A percentile compares a stretch with the other conserved stretches of the same genome.
These are phyloP conservation scores for Graphium colonna DNA, from an alignment of 2,888 invertebrate genomes.

Conservation along the genomic window DNA sequence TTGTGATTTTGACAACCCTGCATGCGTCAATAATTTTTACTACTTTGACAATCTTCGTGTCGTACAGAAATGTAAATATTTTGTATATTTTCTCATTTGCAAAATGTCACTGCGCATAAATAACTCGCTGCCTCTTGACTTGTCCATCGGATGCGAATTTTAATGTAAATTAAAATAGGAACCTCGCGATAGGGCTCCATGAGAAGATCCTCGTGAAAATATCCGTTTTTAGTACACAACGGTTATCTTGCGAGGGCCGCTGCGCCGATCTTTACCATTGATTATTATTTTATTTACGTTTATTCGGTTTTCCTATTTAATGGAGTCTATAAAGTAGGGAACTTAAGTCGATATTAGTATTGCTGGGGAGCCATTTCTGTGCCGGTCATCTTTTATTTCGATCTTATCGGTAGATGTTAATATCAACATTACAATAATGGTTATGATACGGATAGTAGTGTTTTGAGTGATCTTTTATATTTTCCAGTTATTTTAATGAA, in stretches of 20 bases:
- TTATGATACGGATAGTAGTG: not conserved
- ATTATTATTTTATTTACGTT: constrained; percentile 8
- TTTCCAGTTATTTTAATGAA: too few relatives aligned
- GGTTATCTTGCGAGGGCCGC: not conserved
- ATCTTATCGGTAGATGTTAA: not conserved
- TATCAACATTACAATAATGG: not conserved
- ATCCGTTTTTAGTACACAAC: constrained; percentile 2
- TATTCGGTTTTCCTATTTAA: constrained; percentile 4
- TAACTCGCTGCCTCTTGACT: not conserved
- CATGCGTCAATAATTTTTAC: not conserved
- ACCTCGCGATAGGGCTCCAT: constrained; percentile 3
- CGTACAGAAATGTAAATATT: not conserved
- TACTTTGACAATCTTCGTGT: not conserved
- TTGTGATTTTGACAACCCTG: not conserved
- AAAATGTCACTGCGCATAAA: not conserved
- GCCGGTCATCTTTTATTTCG: not conserved
- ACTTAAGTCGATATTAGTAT: not conserved
- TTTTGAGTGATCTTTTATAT: not conserved
- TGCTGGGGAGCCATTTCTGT: not conserved
- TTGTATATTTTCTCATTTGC: not conserved
- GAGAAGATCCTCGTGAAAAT: not conserved
- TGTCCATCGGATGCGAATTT: not conserved
- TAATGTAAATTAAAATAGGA: constrained; percentile 6
- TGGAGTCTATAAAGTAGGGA: not conserved
- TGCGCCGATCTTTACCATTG: not conserved